Evolutionary conservation across 2,888 invertebrate genomes (phyloP).

Genomic region (Tinea semifulvella): DNA sequence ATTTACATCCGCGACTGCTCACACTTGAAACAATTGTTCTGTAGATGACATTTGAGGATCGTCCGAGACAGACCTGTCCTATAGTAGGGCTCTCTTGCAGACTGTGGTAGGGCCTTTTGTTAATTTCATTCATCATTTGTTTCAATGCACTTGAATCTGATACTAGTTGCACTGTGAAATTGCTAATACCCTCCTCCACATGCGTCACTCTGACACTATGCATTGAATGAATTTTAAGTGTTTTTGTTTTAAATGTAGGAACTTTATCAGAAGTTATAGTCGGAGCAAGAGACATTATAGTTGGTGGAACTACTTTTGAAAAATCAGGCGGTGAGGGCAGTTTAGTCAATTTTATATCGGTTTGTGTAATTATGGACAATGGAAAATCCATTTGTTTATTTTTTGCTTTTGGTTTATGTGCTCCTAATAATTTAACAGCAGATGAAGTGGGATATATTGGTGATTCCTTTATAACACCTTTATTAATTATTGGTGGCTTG

Average conservation of each 20-base stretch:
- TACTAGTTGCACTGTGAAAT: constrained; percentile 79
- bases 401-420: too few relatives aligned
- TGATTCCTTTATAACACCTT: neutral
- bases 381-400: too few relatives aligned
- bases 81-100: constrained; percentile 75
- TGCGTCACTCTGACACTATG: constrained; percentile 77
- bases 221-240: constrained; percentile 20
- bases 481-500: neutral
- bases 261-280: neutral
- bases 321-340: too few relatives aligned
- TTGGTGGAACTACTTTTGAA: too few relatives aligned
- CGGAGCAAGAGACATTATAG: too few relatives aligned
- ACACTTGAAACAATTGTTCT: constrained; percentile 80
- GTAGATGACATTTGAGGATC: constrained; percentile 75
- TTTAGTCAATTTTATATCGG: too few relatives aligned
- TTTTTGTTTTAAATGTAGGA: neutral
- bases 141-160: constrained; percentile 67
- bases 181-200: constrained; percentile 81
- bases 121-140: constrained; percentile 76
- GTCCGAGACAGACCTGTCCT: constrained; percentile 80
- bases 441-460: too few relatives aligned
- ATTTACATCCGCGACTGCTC: constrained; percentile 75
- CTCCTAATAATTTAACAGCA: too few relatives aligned
- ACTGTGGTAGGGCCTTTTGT: constrained; percentile 67
- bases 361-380: too few relatives aligned